phyloP scores from a whole-genome alignment of 2,113 vertebrate genomes.

The Himantopus leucocephalus region DNA sequence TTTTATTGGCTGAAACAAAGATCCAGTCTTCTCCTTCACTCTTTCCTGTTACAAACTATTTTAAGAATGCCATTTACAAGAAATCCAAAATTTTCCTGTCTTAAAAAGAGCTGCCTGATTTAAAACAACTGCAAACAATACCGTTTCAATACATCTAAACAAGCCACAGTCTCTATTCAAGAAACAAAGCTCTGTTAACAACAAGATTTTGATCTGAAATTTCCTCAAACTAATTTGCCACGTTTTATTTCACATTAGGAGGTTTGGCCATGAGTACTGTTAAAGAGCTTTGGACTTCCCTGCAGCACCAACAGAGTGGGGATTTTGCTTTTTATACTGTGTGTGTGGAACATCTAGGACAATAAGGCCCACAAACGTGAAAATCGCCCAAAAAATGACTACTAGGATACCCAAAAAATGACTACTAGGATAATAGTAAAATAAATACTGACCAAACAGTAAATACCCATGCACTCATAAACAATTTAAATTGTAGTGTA shows the following conservation, averaged over 20 bases:
- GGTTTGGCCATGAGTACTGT: not conserved
- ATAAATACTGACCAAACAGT: not conserved
- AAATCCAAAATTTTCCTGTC: not conserved
- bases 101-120: not conserved
- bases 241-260: not conserved
- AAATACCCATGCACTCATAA: constrained; percentile 5
- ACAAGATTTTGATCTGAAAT: not conserved
- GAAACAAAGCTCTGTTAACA: not conserved
- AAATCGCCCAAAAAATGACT: not conserved
- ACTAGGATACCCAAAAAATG: not conserved
- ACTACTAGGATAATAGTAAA: not conserved
- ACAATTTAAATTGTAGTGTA: not conserved
- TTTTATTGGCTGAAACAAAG: not conserved
- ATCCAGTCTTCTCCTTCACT: not conserved
- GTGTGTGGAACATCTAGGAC: not conserved
- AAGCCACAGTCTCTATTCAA: not conserved
- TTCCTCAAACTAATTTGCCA: not conserved
- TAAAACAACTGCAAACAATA: not conserved
- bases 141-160: not conserved
- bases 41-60: not conserved
- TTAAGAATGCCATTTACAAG: not conserved
- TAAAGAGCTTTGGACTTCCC: not conserved
- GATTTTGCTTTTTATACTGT: not conserved
- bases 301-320: rapidly evolving
- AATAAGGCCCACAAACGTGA: not conserved